phyloP scores from a whole-genome alignment of 2,113 vertebrate genomes.

The Empidonax traillii region DNA sequence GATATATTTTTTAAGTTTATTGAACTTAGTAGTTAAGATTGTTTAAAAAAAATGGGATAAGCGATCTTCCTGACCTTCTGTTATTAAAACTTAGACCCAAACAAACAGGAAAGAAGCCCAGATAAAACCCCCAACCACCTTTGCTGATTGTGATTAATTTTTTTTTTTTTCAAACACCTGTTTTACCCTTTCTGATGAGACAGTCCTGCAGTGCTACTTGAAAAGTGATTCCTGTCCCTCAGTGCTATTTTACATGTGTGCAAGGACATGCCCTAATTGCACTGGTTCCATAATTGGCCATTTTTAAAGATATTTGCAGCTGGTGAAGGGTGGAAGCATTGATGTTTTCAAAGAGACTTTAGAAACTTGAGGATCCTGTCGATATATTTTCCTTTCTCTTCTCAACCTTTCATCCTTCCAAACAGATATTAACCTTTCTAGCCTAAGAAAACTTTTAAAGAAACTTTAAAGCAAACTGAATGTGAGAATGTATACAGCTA shows the following conservation, averaged over 20 bases:
- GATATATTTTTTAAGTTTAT: background rate
- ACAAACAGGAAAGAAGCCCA: background rate
- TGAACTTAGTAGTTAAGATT: background rate
- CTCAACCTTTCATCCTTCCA: background rate
- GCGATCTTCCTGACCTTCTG: background rate
- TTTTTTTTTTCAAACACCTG: conserved; percentile 8
- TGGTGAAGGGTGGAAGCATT: background rate
- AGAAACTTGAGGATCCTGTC: background rate
- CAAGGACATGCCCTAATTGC: background rate
- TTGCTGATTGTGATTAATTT: background rate
- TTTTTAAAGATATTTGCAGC: background rate
- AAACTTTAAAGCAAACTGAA: background rate
- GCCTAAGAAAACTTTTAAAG: background rate
- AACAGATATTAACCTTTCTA: conserved; percentile 59
- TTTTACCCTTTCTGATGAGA: background rate
- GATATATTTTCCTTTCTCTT: background rate
- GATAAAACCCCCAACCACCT: fast-evolving
- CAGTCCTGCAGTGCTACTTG: background rate
- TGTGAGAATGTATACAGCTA: background rate
- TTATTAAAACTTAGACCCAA: background rate
- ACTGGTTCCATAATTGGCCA: background rate
- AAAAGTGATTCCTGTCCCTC: background rate
- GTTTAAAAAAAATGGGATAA: background rate
- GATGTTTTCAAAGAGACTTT: background rate
- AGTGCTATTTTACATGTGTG: background rate